These are phyloP conservation scores for Crotalus horridus DNA, from an alignment of 2,113 vertebrate species.

Conservation along the genomic window DNA sequence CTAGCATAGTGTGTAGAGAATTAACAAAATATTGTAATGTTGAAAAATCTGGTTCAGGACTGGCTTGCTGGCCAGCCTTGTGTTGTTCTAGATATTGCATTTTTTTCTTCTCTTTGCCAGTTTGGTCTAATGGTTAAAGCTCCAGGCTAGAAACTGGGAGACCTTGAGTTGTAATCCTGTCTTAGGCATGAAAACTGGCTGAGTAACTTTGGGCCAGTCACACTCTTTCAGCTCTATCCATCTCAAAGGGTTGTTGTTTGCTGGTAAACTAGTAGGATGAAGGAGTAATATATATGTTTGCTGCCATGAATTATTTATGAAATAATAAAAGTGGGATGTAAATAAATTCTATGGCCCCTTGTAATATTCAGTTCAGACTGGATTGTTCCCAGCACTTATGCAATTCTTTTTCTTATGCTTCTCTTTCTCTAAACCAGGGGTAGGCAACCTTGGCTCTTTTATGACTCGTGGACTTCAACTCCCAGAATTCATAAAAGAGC, in stretches of 20 bases:
- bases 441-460: too few relatives aligned
- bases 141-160: neutral
- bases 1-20: neutral
- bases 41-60: neutral
- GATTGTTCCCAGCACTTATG: too few relatives aligned
- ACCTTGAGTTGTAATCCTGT: neutral
- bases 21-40: neutral
- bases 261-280: neutral
- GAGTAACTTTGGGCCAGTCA: neutral
- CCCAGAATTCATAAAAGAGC: too few relatives aligned
- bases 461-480: too few relatives aligned
- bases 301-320: neutral
- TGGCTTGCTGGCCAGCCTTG: neutral
- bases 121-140: neutral
- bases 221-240: neutral
- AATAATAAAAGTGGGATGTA: neutral
- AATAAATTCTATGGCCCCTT: neutral
- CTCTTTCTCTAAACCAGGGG: neutral
- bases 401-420: neutral
- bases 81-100: neutral
- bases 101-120: neutral
- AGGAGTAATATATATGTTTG: neutral
- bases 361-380: neutral
- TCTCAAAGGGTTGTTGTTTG: neutral
- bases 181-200: neutral